Evolutionary conservation across 2,888 invertebrate genomes (phyloP), one percentile per base, ranked within the genome.

Genomic region (Oligia strigilis): DNA sequence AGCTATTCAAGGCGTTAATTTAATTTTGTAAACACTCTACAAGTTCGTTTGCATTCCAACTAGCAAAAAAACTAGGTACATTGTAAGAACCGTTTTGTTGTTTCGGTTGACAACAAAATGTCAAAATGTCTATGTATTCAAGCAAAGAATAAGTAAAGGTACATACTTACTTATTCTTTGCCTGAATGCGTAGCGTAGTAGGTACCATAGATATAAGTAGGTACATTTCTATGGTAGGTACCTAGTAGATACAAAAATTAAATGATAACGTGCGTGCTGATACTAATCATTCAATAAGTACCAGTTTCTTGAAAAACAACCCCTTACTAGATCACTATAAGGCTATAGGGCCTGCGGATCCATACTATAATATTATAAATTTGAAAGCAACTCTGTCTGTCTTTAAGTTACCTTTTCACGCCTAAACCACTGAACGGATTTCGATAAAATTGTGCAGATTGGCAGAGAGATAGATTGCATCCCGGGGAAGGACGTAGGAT

Each of bases 11-110:
- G 46, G 66, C 55, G 49, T 64, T 58, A 67, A 82, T 83, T 83
- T 77, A 69, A 64, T 69, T 69, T 77, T 72, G 64, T 83, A 77
- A 82, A 72, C 69, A 72, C 77, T 14, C 77, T 14, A 66, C 46
- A 77, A 55, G 14, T 13, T 62, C 52, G 14, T 62, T 81, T 40
- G 6, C 36, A 64, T 72, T 77, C 62, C 77, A 82, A 29, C 29
- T 40, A 67, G 29, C 60, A 62, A 82, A 74, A 70, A 3, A 11
- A 72, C 49, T 49, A 29, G 29, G 29, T 29, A 65, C 65, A 66
- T 70, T 72, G n/a, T 70, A 67, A 72, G 29, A 72, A 8, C 9
- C 8, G 23, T 72, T 43, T 82, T 76, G 8, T n/a, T 43, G 19
- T 71, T 73, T 73, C 23, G 11, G 36, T 67, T 0, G 0, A 46